Evolutionary conservation across 2,797 vertebrate genomes (phyloP).

Genomic region (Sebastes oblongus): DNA sequence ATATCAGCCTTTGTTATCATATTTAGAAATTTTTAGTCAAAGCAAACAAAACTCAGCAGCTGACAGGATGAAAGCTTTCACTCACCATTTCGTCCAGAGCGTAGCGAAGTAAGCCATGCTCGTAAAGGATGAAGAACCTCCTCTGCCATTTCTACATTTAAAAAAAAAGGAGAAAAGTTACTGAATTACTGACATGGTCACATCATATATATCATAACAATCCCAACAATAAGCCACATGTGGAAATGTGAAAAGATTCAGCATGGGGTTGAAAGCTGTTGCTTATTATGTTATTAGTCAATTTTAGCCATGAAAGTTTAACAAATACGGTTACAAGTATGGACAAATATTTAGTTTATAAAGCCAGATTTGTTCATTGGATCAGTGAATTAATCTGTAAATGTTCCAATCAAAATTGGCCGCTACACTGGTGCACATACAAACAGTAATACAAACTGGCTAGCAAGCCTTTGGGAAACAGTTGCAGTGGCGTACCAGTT

Average conservation of each 20-base stretch:
- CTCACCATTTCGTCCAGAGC: slow-evolving; percentile 98
- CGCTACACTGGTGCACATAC: not conserved
- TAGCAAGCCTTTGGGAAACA: slow-evolving; percentile 27
- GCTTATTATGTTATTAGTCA: not conserved
- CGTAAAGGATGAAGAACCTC: slow-evolving; percentile 97
- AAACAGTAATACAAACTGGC: not conserved
- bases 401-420: not conserved
- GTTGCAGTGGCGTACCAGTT: slow-evolving; percentile 7
- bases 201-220: not conserved
- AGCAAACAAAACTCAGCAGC: not conserved
- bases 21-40: not conserved
- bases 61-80: slow-evolving; percentile 22
- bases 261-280: not conserved
- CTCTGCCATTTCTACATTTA: slow-evolving; percentile 95
- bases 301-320: not conserved
- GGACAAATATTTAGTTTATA: not conserved
- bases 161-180: not conserved
- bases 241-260: not conserved
- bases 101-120: slow-evolving; percentile 94
- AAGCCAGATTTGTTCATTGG: not conserved
- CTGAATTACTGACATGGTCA: slow-evolving; percentile 8
- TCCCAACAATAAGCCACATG: not conserved
- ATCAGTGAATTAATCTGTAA: not conserved
- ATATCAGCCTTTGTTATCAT: not conserved
- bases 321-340: not conserved